Evolutionary conservation across 2,113 vertebrate species (phyloP).

Genomic region (Limnothrissa miodon): DNA sequence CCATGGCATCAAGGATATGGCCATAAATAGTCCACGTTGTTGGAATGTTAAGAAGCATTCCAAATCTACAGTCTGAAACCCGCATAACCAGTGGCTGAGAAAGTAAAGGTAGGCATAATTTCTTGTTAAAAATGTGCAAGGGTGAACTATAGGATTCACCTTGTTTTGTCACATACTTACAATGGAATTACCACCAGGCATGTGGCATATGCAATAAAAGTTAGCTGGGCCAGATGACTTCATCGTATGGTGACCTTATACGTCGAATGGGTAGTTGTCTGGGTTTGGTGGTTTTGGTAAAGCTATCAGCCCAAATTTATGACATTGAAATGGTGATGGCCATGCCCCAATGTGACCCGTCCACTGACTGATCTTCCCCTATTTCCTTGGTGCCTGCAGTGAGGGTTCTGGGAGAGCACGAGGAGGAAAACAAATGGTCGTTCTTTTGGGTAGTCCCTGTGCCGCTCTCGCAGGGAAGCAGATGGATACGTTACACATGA

Average conservation of each 20-base stretch:
- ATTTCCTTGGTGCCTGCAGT: conserved; percentile 36
- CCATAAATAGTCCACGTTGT: background rate
- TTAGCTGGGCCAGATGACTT: background rate
- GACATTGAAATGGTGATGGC: background rate
- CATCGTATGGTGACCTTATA: conserved; percentile 2
- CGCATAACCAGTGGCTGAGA: background rate
- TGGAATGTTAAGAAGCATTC: too few species aligned
- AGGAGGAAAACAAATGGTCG: conserved; percentile 33
- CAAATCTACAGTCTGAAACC: background rate
- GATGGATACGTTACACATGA: conserved; percentile 51
- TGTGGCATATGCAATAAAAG: background rate
- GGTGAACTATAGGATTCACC: background rate
- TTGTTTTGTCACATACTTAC: background rate
- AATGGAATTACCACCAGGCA: background rate
- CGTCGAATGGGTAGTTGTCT: background rate
- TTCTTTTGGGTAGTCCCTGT: conserved; percentile 32
- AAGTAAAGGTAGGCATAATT: background rate
- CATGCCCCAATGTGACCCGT: conserved; percentile 16
- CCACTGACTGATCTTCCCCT: conserved; percentile 30
- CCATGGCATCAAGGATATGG: background rate
- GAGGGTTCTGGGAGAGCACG: conserved; percentile 27
- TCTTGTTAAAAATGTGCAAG: background rate
- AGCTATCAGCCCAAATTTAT: conserved; percentile 13
- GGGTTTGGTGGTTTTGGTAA: conserved; percentile 8
- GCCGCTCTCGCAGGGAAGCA: conserved; percentile 26